Evolutionary conservation across 2,797 vertebrate species (phyloP).

Genomic region (Myotis pilosus): DNA sequence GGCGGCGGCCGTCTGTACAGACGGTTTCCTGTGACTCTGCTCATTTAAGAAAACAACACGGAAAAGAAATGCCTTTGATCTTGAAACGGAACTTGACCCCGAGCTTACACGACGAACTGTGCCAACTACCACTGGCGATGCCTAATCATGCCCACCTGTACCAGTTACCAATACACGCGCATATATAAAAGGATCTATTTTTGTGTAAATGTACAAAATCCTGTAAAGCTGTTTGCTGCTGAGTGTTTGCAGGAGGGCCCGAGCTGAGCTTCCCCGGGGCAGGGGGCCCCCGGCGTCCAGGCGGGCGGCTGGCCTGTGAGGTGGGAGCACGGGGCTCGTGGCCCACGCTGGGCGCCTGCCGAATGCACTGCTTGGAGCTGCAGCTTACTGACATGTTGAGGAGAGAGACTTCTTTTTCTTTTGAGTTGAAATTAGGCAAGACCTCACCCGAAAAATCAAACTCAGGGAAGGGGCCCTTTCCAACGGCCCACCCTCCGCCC

Average conservation of each 20-base stretch:
- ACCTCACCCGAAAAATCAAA: constrained; percentile 59
- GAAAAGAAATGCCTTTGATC: constrained; percentile 80
- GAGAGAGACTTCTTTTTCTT: not conserved
- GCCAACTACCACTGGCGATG: constrained; percentile 76
- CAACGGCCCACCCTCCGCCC: not conserved
- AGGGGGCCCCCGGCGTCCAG: not conserved
- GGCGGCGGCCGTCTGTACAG: constrained; percentile 1
- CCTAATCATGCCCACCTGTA: constrained; percentile 76
- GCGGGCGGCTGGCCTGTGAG: not conserved
- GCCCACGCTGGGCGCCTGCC: not conserved
- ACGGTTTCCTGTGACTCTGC: constrained; percentile 54
- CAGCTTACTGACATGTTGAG: not conserved
- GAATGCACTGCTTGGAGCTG: not conserved
- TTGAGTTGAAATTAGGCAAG: constrained; percentile 58
- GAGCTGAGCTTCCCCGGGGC: not conserved
- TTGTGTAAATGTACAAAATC: constrained; percentile 84
- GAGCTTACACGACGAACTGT: constrained; percentile 72
- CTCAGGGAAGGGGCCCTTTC: constrained; percentile 70
- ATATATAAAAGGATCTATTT: constrained; percentile 83
- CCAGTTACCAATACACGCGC: constrained; percentile 81
- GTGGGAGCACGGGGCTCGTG: not conserved
- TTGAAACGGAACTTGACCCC: constrained; percentile 71
- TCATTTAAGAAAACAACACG: constrained; percentile 81
- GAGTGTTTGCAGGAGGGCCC: constrained; percentile 73
- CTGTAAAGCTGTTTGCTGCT: constrained; percentile 81